Base-by-base conservation (phyloP, 1,140 invertebrate species). In the Drosophila orena region DNA sequence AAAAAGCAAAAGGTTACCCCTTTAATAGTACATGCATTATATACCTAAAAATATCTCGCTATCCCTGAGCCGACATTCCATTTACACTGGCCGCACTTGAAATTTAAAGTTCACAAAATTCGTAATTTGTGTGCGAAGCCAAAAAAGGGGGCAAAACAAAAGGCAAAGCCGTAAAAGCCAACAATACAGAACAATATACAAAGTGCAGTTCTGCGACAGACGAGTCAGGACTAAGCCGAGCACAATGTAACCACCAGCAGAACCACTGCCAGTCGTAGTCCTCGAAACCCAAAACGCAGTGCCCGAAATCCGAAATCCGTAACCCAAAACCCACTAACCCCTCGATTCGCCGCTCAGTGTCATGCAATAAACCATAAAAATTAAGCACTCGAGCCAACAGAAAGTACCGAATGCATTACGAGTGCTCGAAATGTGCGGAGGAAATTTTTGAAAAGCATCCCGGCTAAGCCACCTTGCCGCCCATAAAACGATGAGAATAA, bases 361-460 rank as follows among this genome's bases (percentile, higher is more conserved):
- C 72, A 76, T 58, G 75, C 62, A 83, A 83, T 83, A 83, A 83
- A 83, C 79, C 79, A 83, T 83, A 79, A 83, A 83, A 83, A 83
- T 83, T 77, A 83, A 83, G 69, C 68, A 73, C 62, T 70, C 69
- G 55, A 78, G 68, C 68, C 72, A 64, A 71, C 71, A 52, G 52
- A 59, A 74, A 69, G 43, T 46, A 74, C 34, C 58, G 38, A 83
- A 77, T 83, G 79, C 79, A 83, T 83, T 89, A 79, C 73, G 52
- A 60, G 62, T 44, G 14, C 72, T 76, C 53, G 35, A 58, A 54
- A 66, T 76, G 52, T 71, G 38, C 60, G 22, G 59, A 70, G 64
- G 58, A 77, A 59, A 79, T 73, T 79, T 68, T 44, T 66, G 49
- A 71, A 64, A 81, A 52, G 65, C 75, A 75, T 40, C 69, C 53